phyloP scores from a whole-genome alignment of 2,113 vertebrate species.

The Cyanocitta stelleri region DNA sequence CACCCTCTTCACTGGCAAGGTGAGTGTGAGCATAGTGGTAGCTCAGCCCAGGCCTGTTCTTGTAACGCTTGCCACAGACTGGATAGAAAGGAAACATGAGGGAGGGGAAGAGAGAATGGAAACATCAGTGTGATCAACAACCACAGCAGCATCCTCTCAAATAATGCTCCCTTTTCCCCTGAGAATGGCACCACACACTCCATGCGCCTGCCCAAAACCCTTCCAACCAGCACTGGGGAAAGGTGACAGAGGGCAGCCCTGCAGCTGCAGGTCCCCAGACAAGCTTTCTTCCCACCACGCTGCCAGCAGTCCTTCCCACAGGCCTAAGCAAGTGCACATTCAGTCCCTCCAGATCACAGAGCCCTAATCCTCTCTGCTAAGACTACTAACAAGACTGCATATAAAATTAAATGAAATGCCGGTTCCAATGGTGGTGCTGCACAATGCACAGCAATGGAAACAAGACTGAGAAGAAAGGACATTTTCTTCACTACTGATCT shows the following conservation, averaged over 20 bases:
- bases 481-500: neutral
- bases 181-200: neutral
- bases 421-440: neutral
- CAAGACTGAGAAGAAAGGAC: neutral
- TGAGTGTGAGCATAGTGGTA: constrained; percentile 96
- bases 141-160: neutral
- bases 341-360: neutral
- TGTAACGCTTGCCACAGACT: constrained; percentile 96
- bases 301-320: neutral
- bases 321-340: neutral
- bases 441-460: neutral
- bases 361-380: neutral
- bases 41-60: constrained; percentile 93
- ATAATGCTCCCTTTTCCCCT: neutral
- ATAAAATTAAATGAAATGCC: constrained; percentile 2
- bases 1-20: constrained; percentile 85
- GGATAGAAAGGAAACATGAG: constrained; percentile 36
- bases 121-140: constrained; percentile 6
- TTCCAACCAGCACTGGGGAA: fast-evolving
- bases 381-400: neutral
- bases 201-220: neutral
- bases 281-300: neutral
- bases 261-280: neutral
- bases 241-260: neutral
- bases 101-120: neutral